Base-by-base conservation (phyloP, 2,113 vertebrate genomes). In the Lycaon pictus region DNA sequence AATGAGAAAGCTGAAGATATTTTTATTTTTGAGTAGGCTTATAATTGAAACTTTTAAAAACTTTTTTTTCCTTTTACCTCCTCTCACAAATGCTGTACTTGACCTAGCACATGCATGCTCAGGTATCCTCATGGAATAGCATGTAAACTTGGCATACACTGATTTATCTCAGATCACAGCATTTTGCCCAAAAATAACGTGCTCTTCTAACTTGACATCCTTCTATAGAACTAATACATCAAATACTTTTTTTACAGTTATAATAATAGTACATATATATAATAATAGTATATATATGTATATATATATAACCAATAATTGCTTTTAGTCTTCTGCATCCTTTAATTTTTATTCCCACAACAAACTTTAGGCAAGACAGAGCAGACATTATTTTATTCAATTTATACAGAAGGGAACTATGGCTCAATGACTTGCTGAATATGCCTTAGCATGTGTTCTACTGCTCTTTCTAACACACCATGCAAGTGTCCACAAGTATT, bases 1-100 rank as follows among this genome's bases (percentile, higher is more conserved):
- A 96, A 96, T 95, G 89, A 95, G 92, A 95, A 98, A 97, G 93
- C 17, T 65, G 43, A 94, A 87, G 74, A 95, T 81, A 85, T 58
- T 90, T 82, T 58, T 85, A 94, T 95, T 92, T 90, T 92, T 71
- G 23, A 93, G 25, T 58, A 17, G 6, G 32, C 5, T 93, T 93
- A 65, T 93, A 86, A 90, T 67, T 81, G 71, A 90, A 92, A 90
- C 71, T 97, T 94, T 37, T 10, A 56, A 82, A 76, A 92, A 51
- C 48, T 58, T 85, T 92, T 90, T 56, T 4, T 67, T 88, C 7
- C 17, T 74, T 86, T 83, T 85, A 79, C 11, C 16, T 90, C 27
- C 1, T 92, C 25, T 92, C 25, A 53, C 37, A 93, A 83, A 86
- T 69, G 20, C 3, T 95, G 20, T 77, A 71, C 13, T 92, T 90